Evolutionary conservation across 2,888 invertebrate genomes (phyloP), one percentile per base, ranked within the genome.

Genomic region (Drosophila fulvimacula): DNA sequence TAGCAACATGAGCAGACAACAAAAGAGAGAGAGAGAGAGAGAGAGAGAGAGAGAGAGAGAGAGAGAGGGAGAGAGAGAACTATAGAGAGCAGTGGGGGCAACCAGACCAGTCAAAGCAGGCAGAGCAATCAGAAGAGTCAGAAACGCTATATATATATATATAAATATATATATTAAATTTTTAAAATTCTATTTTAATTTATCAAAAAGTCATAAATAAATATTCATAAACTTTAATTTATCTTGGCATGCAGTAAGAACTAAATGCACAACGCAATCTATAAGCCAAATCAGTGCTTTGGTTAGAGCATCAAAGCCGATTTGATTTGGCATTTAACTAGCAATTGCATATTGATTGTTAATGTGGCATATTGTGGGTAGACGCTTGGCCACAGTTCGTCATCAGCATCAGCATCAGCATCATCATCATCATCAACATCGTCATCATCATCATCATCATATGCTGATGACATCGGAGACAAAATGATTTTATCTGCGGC

Each of bases 301-400:
- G 10, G 10, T 11, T 9, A 49, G 30, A 15, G 58, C 11, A 34
- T 34, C 42, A n/a, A n/a, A 53, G 36, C 17, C 32, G 9, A 46
- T 15, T 42, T 59, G 27, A 55, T 49, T 39, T 68, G 75, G 53
- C 71, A 83, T 73, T 48, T 74, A 70, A 13, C 61, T 70, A 42
- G 34, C 68, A 76, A 88, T 79, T 82, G 69, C 65, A 67, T 73
- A 66, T 72, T 70, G 78, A 67, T 69, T 69, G 68, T 49, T 65
- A 67, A 69, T 68, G 41, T 34, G 53, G 55, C 46, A 52, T 49
- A 41, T 63, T 65, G 65, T 19, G 67, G 63, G 2, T 19, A 39
- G 41, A 13, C 44, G 24, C 17, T 38, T 7, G 39, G 41, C 32
- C 34, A 27, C 21, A 55, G 10, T 21, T 21, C 19, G 34, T 30